Conservation (phyloP, 2,113 vertebrate genomes). For the Crotalus viridis region DNA sequence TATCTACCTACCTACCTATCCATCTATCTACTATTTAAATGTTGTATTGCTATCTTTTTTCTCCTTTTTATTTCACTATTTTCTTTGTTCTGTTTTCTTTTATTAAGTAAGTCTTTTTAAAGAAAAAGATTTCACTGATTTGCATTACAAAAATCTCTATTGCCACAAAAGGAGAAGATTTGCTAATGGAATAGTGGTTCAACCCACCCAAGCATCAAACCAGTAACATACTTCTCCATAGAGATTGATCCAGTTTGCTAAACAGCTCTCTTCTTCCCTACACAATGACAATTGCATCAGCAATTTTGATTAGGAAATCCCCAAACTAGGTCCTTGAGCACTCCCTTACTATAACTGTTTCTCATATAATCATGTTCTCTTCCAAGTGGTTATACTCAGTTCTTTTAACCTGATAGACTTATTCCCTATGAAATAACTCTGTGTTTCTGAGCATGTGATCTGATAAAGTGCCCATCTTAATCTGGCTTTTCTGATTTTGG, state of each 20-base stretch:
- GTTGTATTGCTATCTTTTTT: background rate
- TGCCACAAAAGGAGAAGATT: background rate
- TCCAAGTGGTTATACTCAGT: no score
- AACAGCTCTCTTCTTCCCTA: background rate
- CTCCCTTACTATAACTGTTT: background rate
- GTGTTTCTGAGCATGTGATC: no score
- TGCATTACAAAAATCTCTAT: background rate
- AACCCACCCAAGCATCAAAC: background rate
- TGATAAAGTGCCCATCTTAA: no score
- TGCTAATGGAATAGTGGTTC: background rate
- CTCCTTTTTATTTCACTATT: background rate
- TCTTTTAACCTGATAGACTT: no score
- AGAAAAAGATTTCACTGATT: background rate
- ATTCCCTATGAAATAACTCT: no score
- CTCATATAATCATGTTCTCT: no score
- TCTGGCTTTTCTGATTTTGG: no score
- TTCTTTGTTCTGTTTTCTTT: background rate
- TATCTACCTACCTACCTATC: no score
- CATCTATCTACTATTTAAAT: background rate
- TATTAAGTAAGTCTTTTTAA: background rate
- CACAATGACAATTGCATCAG: background rate
- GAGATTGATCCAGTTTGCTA: background rate
- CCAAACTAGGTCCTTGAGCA: background rate
- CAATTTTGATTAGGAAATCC: background rate
- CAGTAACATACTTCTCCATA: background rate